Conservation (phyloP, 2,797 vertebrate genomes). For the Phoeniculus purpureus region DNA sequence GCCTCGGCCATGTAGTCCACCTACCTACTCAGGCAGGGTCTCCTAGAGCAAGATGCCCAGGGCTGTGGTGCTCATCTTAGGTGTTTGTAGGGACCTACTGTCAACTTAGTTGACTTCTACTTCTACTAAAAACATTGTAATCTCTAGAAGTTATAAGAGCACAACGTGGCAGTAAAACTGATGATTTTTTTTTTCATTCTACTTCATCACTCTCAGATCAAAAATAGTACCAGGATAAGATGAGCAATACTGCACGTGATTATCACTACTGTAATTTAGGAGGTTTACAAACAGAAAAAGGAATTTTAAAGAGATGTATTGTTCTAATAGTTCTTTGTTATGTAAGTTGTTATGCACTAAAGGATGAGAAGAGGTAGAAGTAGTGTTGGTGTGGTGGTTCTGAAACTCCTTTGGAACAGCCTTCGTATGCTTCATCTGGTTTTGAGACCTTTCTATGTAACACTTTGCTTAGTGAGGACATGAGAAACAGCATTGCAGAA, state of each 20-base stretch:
- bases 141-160: background rate
- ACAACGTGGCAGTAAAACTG: background rate
- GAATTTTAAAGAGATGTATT: too few species aligned
- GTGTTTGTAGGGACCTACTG: background rate
- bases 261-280: background rate
- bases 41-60: background rate
- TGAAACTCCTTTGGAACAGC: too few species aligned
- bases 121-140: background rate
- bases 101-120: background rate
- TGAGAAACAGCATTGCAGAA: too few species aligned
- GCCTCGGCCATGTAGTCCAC: fast-evolving
- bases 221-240: background rate
- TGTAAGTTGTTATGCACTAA: too few species aligned
- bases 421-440: too few species aligned
- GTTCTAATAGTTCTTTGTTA: too few species aligned
- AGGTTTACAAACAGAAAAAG: too few species aligned
- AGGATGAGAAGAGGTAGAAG: too few species aligned
- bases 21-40: background rate
- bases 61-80: background rate
- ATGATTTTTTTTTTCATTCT: background rate
- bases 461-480: too few species aligned
- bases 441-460: too few species aligned
- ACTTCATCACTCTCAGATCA: background rate
- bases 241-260: background rate
- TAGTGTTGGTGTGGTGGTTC: too few species aligned